These are phyloP conservation scores for Escarpia spicata DNA, from an alignment of 2,888 invertebrate species.

Conservation along the genomic window DNA sequence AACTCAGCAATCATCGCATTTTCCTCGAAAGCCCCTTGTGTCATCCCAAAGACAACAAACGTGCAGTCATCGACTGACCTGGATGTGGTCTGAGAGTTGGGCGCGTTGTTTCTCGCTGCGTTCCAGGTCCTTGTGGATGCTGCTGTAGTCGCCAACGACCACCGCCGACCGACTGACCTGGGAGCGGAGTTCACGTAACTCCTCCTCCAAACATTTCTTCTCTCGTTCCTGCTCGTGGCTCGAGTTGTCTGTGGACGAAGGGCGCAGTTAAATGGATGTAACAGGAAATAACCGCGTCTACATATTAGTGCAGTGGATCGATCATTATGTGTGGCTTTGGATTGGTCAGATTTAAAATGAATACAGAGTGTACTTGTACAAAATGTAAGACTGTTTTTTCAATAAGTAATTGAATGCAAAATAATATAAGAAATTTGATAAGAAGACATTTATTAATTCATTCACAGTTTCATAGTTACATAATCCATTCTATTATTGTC, in stretches of 20 bases:
- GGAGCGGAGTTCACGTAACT: conserved; percentile 52
- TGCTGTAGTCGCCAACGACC: conserved; percentile 50
- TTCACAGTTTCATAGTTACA: no score
- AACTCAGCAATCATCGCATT: background rate
- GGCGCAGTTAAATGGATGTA: background rate
- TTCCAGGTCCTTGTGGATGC: conserved; percentile 52
- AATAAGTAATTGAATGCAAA: no score
- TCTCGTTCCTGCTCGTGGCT: conserved; percentile 25
- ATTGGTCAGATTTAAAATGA: background rate
- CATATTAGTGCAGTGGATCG: background rate
- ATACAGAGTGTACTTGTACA: no score
- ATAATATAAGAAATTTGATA: no score
- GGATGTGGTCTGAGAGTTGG: conserved; percentile 62
- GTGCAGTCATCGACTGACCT: conserved; percentile 45
- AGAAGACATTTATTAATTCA: no score
- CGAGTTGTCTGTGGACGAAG: conserved; percentile 23
- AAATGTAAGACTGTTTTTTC: no score
- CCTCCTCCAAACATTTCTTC: conserved; percentile 47
- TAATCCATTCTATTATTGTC: no score
- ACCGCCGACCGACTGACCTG: conserved; percentile 54
- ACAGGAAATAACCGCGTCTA: background rate
- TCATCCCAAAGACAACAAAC: background rate
- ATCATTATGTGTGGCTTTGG: background rate
- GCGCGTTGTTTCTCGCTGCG: conserved; percentile 59
- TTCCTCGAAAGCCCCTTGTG: background rate